Evolutionary conservation across 1,140 invertebrate genomes (phyloP).

Genomic region (Piezodorus guildinii): DNA sequence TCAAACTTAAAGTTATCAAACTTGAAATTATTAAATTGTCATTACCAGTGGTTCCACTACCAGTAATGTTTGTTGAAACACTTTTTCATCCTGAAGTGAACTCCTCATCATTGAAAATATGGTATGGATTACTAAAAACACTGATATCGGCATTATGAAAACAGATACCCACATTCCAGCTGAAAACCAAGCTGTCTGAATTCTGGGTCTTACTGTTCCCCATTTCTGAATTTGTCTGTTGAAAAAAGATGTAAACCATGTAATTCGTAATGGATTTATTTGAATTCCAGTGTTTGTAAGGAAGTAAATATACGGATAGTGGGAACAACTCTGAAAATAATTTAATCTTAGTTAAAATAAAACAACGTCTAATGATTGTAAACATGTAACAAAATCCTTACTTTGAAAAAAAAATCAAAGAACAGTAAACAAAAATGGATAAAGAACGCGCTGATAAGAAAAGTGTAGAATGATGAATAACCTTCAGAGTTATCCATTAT

Average conservation of each 20-base stretch:
- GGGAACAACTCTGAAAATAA: conserved; percentile 60
- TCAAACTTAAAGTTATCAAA: no score
- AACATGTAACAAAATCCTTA: conserved; percentile 8
- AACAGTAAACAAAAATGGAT: conserved; percentile 27
- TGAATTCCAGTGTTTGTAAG: conserved; percentile 59
- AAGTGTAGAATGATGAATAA: conserved; percentile 20
- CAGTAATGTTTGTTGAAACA: conserved; percentile 9
- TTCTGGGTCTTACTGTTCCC: conserved; percentile 48
- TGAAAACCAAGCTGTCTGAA: conserved; percentile 52
- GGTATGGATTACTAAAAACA: conserved; percentile 27
- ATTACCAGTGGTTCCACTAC: conserved; percentile 35
- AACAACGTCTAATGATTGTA: neutral
- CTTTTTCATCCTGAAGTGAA: conserved; percentile 22
- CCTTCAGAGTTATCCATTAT: conserved; percentile 25
- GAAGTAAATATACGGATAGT: conserved; percentile 64
- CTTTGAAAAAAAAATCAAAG: conserved; percentile 28
- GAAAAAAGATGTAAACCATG: conserved; percentile 63
- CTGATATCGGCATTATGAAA: conserved; percentile 28
- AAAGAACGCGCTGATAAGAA: conserved; percentile 21
- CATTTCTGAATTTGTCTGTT: conserved; percentile 63
- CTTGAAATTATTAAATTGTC: neutral
- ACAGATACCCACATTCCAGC: conserved; percentile 29
- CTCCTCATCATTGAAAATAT: conserved; percentile 22
- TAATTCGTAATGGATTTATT: conserved; percentile 54
- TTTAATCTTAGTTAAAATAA: neutral